Evolutionary conservation across 2,797 vertebrate species (phyloP).

Genomic region (Margarornis squamiger): DNA sequence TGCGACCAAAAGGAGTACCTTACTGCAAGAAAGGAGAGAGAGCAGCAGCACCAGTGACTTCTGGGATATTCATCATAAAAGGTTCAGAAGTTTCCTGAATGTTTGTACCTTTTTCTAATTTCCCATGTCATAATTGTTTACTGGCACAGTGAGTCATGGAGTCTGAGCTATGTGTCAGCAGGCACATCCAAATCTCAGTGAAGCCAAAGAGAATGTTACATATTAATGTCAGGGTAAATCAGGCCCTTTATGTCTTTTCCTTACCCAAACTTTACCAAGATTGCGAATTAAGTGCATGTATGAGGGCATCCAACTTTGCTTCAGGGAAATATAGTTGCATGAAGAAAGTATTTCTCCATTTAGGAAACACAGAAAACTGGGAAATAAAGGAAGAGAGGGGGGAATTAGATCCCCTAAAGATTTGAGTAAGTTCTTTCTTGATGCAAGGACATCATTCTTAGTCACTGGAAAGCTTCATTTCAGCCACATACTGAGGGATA

Average conservation of each 20-base stretch:
- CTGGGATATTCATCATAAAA: neutral
- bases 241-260: neutral
- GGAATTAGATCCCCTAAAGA: neutral
- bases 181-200: neutral
- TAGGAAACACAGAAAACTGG: neutral
- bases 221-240: neutral
- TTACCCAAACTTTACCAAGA: neutral
- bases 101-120: neutral
- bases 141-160: neutral
- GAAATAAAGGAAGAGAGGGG: neutral
- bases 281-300: neutral
- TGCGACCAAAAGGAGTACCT: neutral
- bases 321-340: neutral
- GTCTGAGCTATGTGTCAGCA: neutral
- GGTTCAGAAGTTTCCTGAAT: neutral
- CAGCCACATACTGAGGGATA: neutral
- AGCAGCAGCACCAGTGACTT: neutral
- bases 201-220: neutral
- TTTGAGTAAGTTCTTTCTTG: neutral
- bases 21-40: neutral
- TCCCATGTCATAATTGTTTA: neutral
- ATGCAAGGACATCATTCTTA: neutral
- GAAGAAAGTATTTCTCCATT: neutral
- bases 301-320: neutral
- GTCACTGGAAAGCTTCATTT: neutral